Evolutionary conservation across 1,140 invertebrate species (phyloP), one percentile per base, ranked within the genome.

Genomic region (Dysdera silvatica): DNA sequence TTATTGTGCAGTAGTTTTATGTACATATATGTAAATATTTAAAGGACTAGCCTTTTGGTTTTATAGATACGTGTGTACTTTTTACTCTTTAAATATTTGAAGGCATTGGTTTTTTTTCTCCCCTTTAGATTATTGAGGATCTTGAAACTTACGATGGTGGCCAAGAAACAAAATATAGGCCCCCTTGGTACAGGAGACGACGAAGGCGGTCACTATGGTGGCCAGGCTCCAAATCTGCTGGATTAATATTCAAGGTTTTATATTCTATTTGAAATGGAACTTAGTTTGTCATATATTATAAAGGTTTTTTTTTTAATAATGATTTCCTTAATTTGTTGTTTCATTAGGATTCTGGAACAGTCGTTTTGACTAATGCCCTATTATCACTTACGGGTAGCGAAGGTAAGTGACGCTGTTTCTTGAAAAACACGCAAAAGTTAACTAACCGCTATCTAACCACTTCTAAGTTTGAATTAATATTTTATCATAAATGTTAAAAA

Each of bases 321-420:
- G 20, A 35, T 61, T 61, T 23, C 33, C 0, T 0, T 33, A 4
- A 26, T 2, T 59, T 48, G 28, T 35, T 45, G 2, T 40, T 55
- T 33, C 26, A 35, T 29, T 58, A 90, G 85, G 86, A 87, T 78
- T 83, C 85, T 29, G 88, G 89, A 40, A 82, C 87, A 4, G 81
- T 88, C 8, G 79, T 91, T 35, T 72, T 90, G 51, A 88, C 87
- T 7, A 89, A 91, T 74, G 86, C 82, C 57, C 77, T 81, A 54
- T 77, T 76, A 0, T 66, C 67, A 24, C 63, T 66, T 26, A 61
- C 65, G 48, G 63, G 65, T 24, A 66, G 70, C 51, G 65, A 67
- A 60, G 59, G 73, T 74, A 66, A 70, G 68, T 29, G n/a, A 12
- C 23, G n/a, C n/a, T n/a, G n/a, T n/a, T n/a, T n/a, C n/a, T n/a